A percentile compares a stretch with the other conserved stretches of the same genome.
These are phyloP conservation scores for Coccyzus lansbergi DNA, from an alignment of 2,797 vertebrate species.

Conservation along the genomic window DNA sequence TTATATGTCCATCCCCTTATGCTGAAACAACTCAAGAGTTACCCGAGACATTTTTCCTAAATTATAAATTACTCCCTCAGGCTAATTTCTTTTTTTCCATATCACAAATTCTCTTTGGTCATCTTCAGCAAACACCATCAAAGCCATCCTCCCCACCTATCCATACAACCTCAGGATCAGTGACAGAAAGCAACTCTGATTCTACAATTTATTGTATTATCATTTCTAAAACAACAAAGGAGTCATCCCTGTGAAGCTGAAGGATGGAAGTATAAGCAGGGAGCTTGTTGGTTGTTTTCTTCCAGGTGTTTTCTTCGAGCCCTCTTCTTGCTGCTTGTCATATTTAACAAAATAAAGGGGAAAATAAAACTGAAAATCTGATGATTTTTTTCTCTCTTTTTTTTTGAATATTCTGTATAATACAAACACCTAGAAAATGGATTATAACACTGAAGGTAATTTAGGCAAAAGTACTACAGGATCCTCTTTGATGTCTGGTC, in stretches of 20 bases:
- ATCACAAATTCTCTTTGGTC: slow-evolving; percentile 67
- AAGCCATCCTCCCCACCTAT: slow-evolving; percentile 47
- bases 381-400: neutral
- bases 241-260: slow-evolving; percentile 2
- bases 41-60: slow-evolving; percentile 39
- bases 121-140: slow-evolving; percentile 61
- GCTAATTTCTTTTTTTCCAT: slow-evolving; percentile 44
- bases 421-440: neutral
- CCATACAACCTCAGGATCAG: neutral
- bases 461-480: neutral
- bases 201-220: slow-evolving; percentile 39
- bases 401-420: neutral
- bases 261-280: neutral
- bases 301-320: neutral
- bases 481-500: neutral
- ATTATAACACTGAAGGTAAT: neutral
- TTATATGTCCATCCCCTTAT: neutral
- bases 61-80: slow-evolving; percentile 60
- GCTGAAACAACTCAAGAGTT: slow-evolving; percentile 37
- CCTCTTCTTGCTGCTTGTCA: neutral
- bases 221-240: slow-evolving; percentile 43
- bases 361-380: neutral
- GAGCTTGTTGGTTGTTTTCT: neutral
- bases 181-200: neutral
- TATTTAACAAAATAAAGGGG: neutral